Conservation (phyloP, 2,797 vertebrate species). For the Spondyliosoma cantharus region DNA sequence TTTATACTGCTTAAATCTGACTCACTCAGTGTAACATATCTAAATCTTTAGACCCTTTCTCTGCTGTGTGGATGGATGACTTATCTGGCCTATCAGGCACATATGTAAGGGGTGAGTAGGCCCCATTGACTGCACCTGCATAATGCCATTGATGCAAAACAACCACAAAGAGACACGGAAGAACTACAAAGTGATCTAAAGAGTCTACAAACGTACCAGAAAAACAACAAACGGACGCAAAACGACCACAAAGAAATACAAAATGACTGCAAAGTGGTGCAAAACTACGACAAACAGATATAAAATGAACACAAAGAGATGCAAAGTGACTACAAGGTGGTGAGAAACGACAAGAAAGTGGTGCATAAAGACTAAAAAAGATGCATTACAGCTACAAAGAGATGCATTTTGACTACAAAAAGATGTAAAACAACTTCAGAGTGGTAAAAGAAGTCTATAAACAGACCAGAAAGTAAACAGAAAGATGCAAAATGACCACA, state of each 20-base stretch:
- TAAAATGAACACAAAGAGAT: no score
- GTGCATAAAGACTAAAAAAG: no score
- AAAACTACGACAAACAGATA: no score
- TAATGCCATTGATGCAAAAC: not conserved
- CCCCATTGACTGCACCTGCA: not conserved
- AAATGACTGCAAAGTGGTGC: no score
- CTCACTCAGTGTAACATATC: not conserved
- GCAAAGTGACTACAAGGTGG: no score
- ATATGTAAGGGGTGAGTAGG: not conserved
- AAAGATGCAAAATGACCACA: not conserved
- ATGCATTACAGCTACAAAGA: no score
- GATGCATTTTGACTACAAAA: no score
- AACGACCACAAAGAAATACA: not conserved
- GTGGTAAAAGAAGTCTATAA: no score
- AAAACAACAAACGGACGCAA: not conserved
- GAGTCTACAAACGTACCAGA: no score
- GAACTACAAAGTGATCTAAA: no score
- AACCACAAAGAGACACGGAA: not conserved
- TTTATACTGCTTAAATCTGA: not conserved
- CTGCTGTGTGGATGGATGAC: conserved; percentile 4
- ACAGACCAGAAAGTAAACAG: not conserved
- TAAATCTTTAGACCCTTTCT: conserved; percentile 11
- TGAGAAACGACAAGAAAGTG: no score
- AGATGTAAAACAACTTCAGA: no score
- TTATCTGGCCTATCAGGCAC: not conserved